These are phyloP conservation scores for Cydia strobilella DNA, from an alignment of 1,140 invertebrate genomes.

Conservation along the genomic window DNA sequence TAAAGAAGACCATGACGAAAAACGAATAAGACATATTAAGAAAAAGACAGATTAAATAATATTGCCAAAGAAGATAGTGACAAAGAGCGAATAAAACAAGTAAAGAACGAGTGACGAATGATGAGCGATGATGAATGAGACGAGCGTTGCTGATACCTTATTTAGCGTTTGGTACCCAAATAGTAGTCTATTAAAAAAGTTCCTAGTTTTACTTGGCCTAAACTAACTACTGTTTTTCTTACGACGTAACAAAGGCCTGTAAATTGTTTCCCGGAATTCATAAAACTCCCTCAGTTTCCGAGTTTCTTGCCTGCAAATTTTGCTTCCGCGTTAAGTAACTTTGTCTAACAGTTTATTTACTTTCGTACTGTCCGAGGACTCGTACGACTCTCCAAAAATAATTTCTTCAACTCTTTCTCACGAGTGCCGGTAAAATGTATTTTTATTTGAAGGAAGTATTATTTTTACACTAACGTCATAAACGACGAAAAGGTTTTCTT, in stretches of 20 bases:
- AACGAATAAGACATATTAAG: no score
- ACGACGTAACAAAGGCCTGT: neutral
- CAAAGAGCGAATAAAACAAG: no score
- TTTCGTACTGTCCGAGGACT: conserved; percentile 20
- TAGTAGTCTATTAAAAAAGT: neutral
- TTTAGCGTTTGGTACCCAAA: neutral
- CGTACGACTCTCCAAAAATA: conserved; percentile 16
- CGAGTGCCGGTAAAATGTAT: neutral
- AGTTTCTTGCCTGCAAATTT: conserved; percentile 27
- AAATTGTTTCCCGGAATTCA: conserved; percentile 29
- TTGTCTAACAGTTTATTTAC: conserved; percentile 25
- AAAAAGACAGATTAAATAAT: no score
- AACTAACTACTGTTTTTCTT: conserved; percentile 11
- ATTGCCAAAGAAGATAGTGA: no score
- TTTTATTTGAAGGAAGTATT: neutral
- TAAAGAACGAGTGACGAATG: no score
- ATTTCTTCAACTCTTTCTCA: neutral
- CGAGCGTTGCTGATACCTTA: no score
- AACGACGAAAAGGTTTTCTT: neutral
- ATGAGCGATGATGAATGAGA: no score
- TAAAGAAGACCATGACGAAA: no score
- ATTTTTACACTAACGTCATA: conserved; percentile 3
- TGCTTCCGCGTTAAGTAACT: conserved; percentile 27
- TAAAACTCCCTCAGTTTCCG: conserved; percentile 20
- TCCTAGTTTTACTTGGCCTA: neutral